Evolutionary conservation across 2,113 vertebrate genomes (phyloP).

Genomic region (Mixornis gularis): DNA sequence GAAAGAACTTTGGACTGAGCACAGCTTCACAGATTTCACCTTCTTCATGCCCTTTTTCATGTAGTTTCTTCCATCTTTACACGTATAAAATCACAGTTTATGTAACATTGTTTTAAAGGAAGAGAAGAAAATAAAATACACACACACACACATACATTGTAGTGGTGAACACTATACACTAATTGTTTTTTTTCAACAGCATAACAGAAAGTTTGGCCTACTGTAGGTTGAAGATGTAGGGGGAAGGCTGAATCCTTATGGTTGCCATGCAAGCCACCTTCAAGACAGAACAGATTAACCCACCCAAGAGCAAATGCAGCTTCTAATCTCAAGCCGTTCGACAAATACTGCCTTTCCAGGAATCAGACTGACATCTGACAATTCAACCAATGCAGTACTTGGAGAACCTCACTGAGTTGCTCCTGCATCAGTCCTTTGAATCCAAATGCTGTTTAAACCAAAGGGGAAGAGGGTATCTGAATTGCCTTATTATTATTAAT

Average conservation of each 20-base stretch:
- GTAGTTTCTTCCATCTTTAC: neutral
- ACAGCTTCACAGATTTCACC: neutral
- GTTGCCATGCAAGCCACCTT: conserved; percentile 53
- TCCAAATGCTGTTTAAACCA: conserved; percentile 54
- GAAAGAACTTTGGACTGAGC: conserved; percentile 14
- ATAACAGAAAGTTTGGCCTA: conserved; percentile 63
- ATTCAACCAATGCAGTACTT: conserved; percentile 16
- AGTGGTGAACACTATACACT: conserved; percentile 69
- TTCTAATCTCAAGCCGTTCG: neutral
- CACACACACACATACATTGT: conserved; percentile 23
- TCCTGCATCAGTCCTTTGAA: conserved; percentile 35
- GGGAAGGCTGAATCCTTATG: conserved; percentile 30
- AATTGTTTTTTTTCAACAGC: conserved; percentile 66
- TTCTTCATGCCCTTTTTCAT: neutral
- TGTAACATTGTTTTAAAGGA: conserved; percentile 15
- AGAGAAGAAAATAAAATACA: conserved; percentile 52
- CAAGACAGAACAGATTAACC: conserved; percentile 41
- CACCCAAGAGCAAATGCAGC: conserved; percentile 13
- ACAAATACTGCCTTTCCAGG: neutral
- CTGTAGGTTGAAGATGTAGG: conserved; percentile 12
- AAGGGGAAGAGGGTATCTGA: conserved; percentile 18
- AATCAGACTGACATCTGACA: neutral
- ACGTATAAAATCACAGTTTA: conserved; percentile 24
- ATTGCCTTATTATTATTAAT: conserved; percentile 36
- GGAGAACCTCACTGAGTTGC: conserved; percentile 4